These are phyloP conservation scores for Cotesia chilonis DNA, from an alignment of 1,140 invertebrate genomes.

Conservation along the genomic window DNA sequence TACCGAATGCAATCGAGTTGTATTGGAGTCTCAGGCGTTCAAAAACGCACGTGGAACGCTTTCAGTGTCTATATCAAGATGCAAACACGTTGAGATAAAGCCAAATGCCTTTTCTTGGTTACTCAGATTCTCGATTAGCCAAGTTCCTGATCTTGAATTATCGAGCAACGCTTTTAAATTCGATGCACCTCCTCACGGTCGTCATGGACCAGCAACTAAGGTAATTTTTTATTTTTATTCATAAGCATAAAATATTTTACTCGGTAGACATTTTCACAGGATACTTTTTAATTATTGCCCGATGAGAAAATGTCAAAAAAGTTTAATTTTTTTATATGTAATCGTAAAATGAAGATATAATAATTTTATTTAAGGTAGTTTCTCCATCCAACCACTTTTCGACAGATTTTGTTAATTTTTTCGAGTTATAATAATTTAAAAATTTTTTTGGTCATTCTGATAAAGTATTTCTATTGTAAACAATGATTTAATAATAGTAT, in stretches of 20 bases:
- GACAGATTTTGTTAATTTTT: too few relatives aligned
- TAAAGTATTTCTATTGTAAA: too few relatives aligned
- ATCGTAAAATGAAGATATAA: too few relatives aligned
- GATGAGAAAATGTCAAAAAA: too few relatives aligned
- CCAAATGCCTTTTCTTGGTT: slow-evolving; percentile 73
- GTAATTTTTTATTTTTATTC: slow-evolving; percentile 50
- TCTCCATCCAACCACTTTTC: too few relatives aligned
- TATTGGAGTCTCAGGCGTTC: slow-evolving; percentile 68
- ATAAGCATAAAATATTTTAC: neutral
- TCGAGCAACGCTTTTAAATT: slow-evolving; percentile 71
- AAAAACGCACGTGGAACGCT: slow-evolving; percentile 69
- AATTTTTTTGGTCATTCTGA: too few relatives aligned
- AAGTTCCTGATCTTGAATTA: slow-evolving; percentile 67
- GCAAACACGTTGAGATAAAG: slow-evolving; percentile 69
- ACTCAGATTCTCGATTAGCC: slow-evolving; percentile 67
- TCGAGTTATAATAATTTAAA: too few relatives aligned
- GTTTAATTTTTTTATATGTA: too few relatives aligned
- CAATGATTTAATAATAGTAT: too few relatives aligned
- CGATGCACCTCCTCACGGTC: slow-evolving; percentile 65
- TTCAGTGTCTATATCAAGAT: slow-evolving; percentile 68
- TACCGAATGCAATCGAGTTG: slow-evolving; percentile 64
- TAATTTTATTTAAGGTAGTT: too few relatives aligned
- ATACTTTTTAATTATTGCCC: too few relatives aligned
- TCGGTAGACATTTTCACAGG: neutral
- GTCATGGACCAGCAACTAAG: slow-evolving; percentile 69